A percentile compares a stretch with the other conserved stretches of the same genome.
These are phyloP conservation scores for Parotia lawesii DNA, from an alignment of 2,113 vertebrate genomes.

Conservation along the genomic window DNA sequence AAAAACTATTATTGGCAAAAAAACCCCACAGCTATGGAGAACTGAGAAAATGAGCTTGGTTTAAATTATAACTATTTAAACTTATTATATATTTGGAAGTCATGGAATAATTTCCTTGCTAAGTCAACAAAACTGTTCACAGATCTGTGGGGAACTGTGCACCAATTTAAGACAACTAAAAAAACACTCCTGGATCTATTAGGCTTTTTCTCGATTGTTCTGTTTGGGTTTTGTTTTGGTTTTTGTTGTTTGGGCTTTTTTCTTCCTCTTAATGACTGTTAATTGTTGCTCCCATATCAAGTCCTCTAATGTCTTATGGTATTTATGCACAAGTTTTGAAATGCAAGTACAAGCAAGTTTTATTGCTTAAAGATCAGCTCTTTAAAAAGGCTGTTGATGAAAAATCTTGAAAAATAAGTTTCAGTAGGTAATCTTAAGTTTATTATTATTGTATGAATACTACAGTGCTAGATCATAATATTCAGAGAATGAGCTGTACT, in stretches of 20 bases:
- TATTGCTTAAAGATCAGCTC: not conserved
- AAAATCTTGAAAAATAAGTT: not conserved
- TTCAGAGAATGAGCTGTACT: not conserved
- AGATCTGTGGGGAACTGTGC: not conserved
- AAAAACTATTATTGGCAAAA: not conserved
- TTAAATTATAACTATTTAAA: not conserved
- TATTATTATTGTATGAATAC: not conserved
- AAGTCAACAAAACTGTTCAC: not conserved
- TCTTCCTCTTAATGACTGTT: not conserved
- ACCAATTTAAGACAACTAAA: not conserved
- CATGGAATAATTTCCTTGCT: not conserved
- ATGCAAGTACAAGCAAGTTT: not conserved
- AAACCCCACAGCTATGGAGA: not conserved
- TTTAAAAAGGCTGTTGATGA: not conserved
- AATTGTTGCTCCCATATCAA: not conserved
- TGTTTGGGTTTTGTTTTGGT: not conserved
- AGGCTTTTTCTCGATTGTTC: not conserved
- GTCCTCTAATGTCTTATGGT: not conserved
- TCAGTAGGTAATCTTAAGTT: not conserved
- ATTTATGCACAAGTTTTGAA: not conserved
- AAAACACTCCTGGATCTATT: not conserved
- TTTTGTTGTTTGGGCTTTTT: not conserved
- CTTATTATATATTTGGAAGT: not conserved
- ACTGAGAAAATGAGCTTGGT: not conserved
- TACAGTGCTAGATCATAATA: not conserved